Base-by-base conservation (phyloP, 2,113 vertebrate species). In the mouse (Mus musculus) region DNA sequence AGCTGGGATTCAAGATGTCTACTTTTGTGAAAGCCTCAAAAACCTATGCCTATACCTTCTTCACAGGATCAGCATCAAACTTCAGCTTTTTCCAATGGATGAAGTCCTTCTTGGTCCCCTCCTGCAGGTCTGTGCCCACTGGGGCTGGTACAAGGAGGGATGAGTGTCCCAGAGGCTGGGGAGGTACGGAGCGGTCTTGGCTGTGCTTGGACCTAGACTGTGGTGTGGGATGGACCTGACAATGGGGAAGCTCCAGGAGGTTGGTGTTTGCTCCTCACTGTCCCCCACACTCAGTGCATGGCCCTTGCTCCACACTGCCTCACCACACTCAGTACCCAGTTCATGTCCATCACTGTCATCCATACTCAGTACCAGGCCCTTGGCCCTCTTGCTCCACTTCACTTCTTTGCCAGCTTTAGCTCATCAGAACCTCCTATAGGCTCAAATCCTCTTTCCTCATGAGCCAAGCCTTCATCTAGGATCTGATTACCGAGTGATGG, bases 31-130 rank as follows among this genome's bases (percentile, higher is more conserved):
- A 93, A 93, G 7, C 5, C 54, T 92, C 95, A 46, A 81, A 96
- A 95, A 88, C 96, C 94, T 63, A 96, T 2, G 28, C 88, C 0
- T 97, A 11, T 96, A 75, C 99, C 96, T 97, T 82, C 89, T 95
- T 96, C 69, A 0, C 97, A 99, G 99, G 99, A 97, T 98, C 98
- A 95, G 99, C 99, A 95, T 99, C 99, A 17, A 99, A 98, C 97
- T 99, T 99, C 98, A 99, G 99, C 97, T 99, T 99, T 98, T 99
- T 99, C 95, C 90, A 49, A 42, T 99, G 99, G 99, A 98, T 99
- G 92, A 99, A 98, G 97, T 98, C 98, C 0, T 84, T 98, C 93
- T 92, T 99, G 95, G 97, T 96, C 80, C 98, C 98, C 81, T 97
- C 98, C 61, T 98, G 96, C 98, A 99, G 99, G 99, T 99, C 97